These are phyloP conservation scores for Graptemys geographica DNA, from an alignment of 2,797 vertebrate genomes.

Conservation along the genomic window DNA sequence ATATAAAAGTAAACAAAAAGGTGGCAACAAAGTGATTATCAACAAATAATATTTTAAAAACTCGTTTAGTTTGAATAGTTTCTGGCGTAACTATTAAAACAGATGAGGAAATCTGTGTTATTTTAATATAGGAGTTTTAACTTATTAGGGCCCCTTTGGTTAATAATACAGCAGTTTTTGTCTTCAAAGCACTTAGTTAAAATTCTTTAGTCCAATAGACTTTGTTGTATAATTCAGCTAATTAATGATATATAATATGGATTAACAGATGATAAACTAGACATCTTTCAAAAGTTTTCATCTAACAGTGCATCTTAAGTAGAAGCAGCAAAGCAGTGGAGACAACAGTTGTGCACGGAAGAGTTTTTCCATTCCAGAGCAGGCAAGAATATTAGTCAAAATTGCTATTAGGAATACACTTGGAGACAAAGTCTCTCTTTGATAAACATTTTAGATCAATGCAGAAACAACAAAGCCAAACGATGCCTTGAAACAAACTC, in stretches of 20 bases:
- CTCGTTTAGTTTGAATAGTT: neutral
- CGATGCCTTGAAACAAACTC: neutral
- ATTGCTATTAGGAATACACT: neutral
- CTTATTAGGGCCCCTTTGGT: neutral
- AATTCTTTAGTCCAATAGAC: neutral
- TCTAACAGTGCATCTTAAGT: neutral
- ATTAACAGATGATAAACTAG: neutral
- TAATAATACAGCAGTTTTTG: neutral
- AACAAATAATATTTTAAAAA: neutral
- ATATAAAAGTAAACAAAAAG: neutral
- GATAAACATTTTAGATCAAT: neutral
- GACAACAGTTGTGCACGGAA: neutral
- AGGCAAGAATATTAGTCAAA: neutral
- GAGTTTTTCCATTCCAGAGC: neutral
- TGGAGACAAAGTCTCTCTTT: slow-evolving; percentile 46
- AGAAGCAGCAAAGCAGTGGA: neutral
- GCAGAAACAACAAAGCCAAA: slow-evolving; percentile 20
- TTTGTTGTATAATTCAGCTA: neutral
- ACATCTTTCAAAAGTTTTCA: neutral
- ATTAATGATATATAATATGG: neutral
- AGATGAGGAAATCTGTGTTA: neutral
- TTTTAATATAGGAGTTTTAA: neutral
- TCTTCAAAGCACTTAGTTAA: neutral
- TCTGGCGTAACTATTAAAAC: neutral
- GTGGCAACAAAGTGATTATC: neutral